Evolutionary conservation across 1,140 invertebrate species (phyloP), one percentile per base, ranked within the genome.

Genomic region (Euschistus heros): DNA sequence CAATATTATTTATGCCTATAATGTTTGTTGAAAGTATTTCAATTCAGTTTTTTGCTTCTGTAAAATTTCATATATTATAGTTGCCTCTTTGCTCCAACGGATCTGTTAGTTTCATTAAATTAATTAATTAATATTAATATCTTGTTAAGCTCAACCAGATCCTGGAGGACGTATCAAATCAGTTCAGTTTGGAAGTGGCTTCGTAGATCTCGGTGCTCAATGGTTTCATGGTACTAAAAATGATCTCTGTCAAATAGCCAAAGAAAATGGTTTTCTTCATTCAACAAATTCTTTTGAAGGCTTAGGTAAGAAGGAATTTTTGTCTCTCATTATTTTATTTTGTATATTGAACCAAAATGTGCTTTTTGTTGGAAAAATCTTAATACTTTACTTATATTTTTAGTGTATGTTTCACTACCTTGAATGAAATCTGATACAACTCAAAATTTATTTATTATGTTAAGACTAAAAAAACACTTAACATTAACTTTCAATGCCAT

Each of bases 141-240:
- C 33, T 37, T 70, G 62, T 67, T 22, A 65, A 80, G 84, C 82
- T 30, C 77, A 80, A 73, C 70, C 76, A 64, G 70, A 75, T 70
- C 66, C 81, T 64, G 86, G 86, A 63, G 86, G 86, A 27, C 76
- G 86, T 69, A 79, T 87, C 54, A 66, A 75, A 22, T 82, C 84
- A 0, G 66, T 77, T 20, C 24, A 69, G 17, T 74, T 78, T 67
- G 73, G 76, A 64, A 72, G 75, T 8, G 70, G 71, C 15, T 62
- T 44, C 33, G 64, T 81, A n/a, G 88, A 90, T 73, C 66, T 81
- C 13, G 87, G 88, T 15, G 87, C 87, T 10, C 87, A 89, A 73
- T 90, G 86, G 84, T 75, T 89, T 26, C 87, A 89, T 68, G 86
- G 86, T 3, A 76, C 82, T 67, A 73, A 82, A 57, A 84, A 84